Evolutionary conservation across 2,113 vertebrate genomes (phyloP).

Genomic region (Anoplopoma fimbria): DNA sequence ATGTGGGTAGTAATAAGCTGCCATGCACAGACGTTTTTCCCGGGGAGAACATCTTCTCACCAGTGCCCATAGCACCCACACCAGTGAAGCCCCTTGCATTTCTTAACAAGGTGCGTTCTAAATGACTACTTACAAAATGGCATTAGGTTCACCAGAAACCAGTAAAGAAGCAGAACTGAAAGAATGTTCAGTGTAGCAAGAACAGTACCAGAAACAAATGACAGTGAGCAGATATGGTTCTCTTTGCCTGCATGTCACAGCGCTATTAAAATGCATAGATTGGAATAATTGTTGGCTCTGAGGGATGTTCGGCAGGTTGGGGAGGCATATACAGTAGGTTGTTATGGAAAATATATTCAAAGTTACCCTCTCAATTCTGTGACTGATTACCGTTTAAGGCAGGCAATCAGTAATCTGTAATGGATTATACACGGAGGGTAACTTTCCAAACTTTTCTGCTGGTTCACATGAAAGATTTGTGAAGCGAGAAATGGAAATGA

Average conservation of each 20-base stretch:
- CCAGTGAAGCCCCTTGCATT: neutral
- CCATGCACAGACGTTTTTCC: neutral
- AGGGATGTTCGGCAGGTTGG: slow-evolving; percentile 19
- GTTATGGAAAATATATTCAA: slow-evolving; percentile 36
- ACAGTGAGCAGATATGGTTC: neutral
- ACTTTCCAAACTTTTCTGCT: slow-evolving; percentile 52
- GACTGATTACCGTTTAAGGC: slow-evolving; percentile 21
- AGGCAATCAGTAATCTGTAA: slow-evolving; percentile 49
- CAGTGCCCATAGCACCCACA: neutral
- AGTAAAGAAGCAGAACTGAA: neutral
- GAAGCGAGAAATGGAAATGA: slow-evolving; percentile 33
- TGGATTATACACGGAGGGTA: slow-evolving; percentile 35
- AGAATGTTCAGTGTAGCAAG: neutral
- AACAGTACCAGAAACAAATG: slow-evolving; percentile 1
- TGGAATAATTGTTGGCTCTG: slow-evolving; percentile 4
- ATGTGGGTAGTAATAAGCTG: too few species aligned
- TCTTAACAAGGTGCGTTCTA: neutral
- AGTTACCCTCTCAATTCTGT: slow-evolving; percentile 17
- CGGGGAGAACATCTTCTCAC: neutral
- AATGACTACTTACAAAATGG: neutral
- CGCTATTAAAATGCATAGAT: slow-evolving; percentile 4
- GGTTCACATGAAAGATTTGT: slow-evolving; percentile 53
- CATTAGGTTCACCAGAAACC: neutral
- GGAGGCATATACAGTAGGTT: neutral
- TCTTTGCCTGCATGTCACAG: neutral